A percentile compares a stretch with the other conserved stretches of the same genome.
phyloP scores from a whole-genome alignment of 2,888 invertebrate species.

The Trissolcus brochymenae region DNA sequence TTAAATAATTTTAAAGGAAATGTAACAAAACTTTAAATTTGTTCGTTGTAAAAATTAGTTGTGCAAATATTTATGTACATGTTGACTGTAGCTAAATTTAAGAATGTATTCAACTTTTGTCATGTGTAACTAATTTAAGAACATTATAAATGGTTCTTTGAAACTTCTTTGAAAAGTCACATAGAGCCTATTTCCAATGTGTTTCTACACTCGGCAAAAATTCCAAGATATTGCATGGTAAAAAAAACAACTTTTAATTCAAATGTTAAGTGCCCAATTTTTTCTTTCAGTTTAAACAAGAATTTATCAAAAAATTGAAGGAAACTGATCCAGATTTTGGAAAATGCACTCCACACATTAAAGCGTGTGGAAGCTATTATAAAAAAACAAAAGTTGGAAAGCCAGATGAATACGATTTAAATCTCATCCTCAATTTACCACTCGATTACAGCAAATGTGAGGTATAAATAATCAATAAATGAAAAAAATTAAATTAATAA shows the following conservation, averaged over 20 bases:
- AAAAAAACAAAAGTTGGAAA: constrained; percentile 79
- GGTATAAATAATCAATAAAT: constrained; percentile 38
- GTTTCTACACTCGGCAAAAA: too few relatives aligned
- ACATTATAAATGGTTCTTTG: too few relatives aligned
- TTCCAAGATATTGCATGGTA: too few relatives aligned
- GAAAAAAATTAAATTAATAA: not conserved
- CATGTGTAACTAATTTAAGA: too few relatives aligned
- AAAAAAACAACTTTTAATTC: not conserved
- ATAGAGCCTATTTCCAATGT: too few relatives aligned
- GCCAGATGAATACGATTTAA: constrained; percentile 81
- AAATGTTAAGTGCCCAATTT: not conserved
- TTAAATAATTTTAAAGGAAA: too few relatives aligned
- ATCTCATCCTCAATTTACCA: constrained; percentile 79
- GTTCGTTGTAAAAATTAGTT: too few relatives aligned
- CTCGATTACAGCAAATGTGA: constrained; percentile 74
- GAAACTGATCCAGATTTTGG: constrained; percentile 18
- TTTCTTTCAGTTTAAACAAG: not conserved
- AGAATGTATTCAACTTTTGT: too few relatives aligned
- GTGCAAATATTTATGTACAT: too few relatives aligned
- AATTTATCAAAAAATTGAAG: constrained; percentile 1
- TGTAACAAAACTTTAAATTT: too few relatives aligned
- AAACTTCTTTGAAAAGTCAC: too few relatives aligned
- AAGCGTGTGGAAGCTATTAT: constrained; percentile 78
- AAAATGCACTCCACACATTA: constrained; percentile 7
- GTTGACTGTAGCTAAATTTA: too few relatives aligned